Evolutionary conservation across 2,113 vertebrate genomes (phyloP), one percentile per base, ranked within the genome.

Genomic region (Nerophis ophidion): DNA sequence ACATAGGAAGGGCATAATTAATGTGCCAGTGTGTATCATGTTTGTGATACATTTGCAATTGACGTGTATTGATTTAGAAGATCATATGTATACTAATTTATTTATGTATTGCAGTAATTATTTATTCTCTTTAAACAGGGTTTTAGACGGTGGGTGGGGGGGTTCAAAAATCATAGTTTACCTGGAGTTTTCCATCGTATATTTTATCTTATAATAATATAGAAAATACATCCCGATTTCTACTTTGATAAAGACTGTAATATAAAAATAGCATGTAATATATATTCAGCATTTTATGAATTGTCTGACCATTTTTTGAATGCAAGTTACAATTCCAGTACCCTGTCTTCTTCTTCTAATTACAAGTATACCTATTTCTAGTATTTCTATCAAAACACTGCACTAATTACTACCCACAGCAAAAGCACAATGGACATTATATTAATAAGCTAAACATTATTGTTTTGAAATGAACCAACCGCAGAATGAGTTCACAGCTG

Each of bases 201-300:
- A 84, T 84, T 82, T 85, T 86, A 75, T 72, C 65, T 70, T 35
- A 48, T 34, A 33, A n/a, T 46, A 58, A 47, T 47, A 59, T 11
- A 26, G 48, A 61, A 14, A 59, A 35, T 14, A 7, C 57, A 71
- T 57, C 50, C 55, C 65, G 46, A 71, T 87, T 86, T 84, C 74
- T 82, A 83, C 75, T 88, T 85, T 85, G 72, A 77, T 84, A 81
- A 83, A 66, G 60, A 77, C 72, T 84, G 67, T 86, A 83, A 64
- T 83, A 79, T 84, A 83, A 64, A 69, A 26, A 36, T 42, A 79
- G 88, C 87, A 89, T 88, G 85, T 70, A 59, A 75, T 71, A 68
- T 17, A 53, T 64, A 63, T 60, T 64, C 38, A 60, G 64, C 63
- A 57, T 59, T 79, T 79, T 76, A 75, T 54, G 33, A 67, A 70